Evolutionary conservation across 2,888 invertebrate genomes (phyloP).

Genomic region (Dynastes grantii): DNA sequence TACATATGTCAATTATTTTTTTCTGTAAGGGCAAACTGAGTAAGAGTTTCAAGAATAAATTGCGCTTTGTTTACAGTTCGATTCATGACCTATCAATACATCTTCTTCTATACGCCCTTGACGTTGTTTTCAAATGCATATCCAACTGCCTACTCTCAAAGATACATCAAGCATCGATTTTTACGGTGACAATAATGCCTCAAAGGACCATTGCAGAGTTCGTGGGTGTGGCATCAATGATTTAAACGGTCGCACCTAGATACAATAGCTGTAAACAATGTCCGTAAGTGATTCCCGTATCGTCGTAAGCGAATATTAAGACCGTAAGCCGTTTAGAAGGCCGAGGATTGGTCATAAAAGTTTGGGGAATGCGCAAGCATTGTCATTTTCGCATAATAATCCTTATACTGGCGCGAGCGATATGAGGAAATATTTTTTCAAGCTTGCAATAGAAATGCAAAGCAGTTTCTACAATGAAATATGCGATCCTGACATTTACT

Average conservation of each 20-base stretch:
- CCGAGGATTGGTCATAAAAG: constrained; percentile 32
- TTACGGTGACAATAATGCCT: neutral
- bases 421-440: constrained; percentile 20
- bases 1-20: too few relatives aligned
- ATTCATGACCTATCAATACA: neutral
- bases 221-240: constrained; percentile 24
- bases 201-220: neutral
- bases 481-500: constrained; percentile 9
- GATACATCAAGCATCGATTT: constrained; percentile 16
- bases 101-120: neutral
- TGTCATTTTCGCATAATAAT: constrained; percentile 38
- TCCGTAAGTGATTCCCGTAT: constrained; percentile 27
- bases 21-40: too few relatives aligned
- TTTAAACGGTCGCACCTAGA: constrained; percentile 37
- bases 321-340: neutral
- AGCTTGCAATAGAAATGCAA: constrained; percentile 36
- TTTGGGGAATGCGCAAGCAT: constrained; percentile 25
- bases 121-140: neutral
- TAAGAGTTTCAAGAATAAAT: too few relatives aligned
- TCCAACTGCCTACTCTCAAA: neutral
- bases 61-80: too few relatives aligned
- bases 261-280: constrained; percentile 34
- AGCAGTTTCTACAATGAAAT: constrained; percentile 22
- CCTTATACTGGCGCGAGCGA: constrained; percentile 10
- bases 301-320: constrained; percentile 2